phyloP scores from a whole-genome alignment of 2,888 invertebrate species.

The Gisinianus flammeolus region DNA sequence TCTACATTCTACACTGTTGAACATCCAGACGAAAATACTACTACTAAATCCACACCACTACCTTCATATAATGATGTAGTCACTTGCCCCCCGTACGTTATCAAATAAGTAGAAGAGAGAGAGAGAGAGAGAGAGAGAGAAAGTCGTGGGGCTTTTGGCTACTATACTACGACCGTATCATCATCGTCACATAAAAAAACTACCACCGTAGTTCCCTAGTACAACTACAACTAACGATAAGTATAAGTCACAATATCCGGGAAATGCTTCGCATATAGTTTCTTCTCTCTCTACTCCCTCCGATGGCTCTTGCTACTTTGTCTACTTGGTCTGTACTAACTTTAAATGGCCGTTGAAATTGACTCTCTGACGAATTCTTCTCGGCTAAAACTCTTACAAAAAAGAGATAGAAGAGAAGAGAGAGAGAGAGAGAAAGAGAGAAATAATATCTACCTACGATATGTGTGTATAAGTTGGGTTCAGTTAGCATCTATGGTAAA shows the following conservation, averaged over 20 bases:
- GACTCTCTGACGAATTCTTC: background rate
- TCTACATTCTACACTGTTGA: no score
- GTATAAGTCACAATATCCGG: background rate
- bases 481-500: no score
- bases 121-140: background rate
- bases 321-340: background rate
- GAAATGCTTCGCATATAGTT: background rate
- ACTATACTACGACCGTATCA: background rate
- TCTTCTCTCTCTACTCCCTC: background rate
- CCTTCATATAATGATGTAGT: background rate
- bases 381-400: no score
- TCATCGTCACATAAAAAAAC: background rate
- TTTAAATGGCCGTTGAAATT: slow-evolving; percentile 24
- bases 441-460: background rate
- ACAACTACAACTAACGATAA: background rate
- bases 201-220: background rate
- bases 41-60: background rate
- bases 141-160: background rate
- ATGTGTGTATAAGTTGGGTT: background rate
- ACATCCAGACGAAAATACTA: background rate
- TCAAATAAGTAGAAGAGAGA: background rate
- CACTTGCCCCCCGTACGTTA: background rate
- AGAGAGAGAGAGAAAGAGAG: background rate
- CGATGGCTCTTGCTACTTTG: background rate
- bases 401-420: background rate